Evolutionary conservation across 2,888 invertebrate genomes (phyloP), one percentile per base, ranked within the genome.

Genomic region (Heliconius cydno): DNA sequence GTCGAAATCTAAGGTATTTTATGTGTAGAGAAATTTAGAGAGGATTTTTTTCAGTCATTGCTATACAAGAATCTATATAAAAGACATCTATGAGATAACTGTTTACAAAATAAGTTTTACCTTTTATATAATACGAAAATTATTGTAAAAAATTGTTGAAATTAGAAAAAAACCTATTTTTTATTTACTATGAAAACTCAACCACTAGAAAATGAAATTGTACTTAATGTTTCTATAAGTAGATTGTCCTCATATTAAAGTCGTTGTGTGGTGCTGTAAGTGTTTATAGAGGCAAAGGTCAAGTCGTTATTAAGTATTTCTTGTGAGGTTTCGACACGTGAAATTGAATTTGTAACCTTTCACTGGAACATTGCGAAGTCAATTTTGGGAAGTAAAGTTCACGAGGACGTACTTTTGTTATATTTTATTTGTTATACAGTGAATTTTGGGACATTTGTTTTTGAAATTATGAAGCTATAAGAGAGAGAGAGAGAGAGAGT

Each of bases 301-400:
- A 77, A 66, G 65, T 67, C 46, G 77, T 75, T 77, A 72, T 79
- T 63, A 79, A 70, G 70, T 74, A 46, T 73, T 75, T 30, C 70
- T 79, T 52, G 34, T 77, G 70, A 74, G 77, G 73, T 79, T 81
- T 75, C 71, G 60, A 41, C 77, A 67, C 67, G 71, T 70, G 34
- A 81, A 81, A 79, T 79, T 75, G 70, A 75, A 76, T 81, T 74
- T 66, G 76, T 79, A 70, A 79, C 77, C 79, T 75, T 75, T 79
- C 57, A 73, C 60, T 73, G 5, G 76, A 38, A 78, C 41, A 38
- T 70, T 70, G n/a, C 30, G 46, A 75, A 75, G 46, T 66, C 41
- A 28, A 30, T 66, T 75, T 66, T 13, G 22, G 46, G 46, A 66
- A 75, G 28, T 28, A 28, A 15, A 34, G 60, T 72, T 28, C 25